phyloP scores from a whole-genome alignment of 2,113 vertebrate genomes.

The Psilopsiagon aymara region DNA sequence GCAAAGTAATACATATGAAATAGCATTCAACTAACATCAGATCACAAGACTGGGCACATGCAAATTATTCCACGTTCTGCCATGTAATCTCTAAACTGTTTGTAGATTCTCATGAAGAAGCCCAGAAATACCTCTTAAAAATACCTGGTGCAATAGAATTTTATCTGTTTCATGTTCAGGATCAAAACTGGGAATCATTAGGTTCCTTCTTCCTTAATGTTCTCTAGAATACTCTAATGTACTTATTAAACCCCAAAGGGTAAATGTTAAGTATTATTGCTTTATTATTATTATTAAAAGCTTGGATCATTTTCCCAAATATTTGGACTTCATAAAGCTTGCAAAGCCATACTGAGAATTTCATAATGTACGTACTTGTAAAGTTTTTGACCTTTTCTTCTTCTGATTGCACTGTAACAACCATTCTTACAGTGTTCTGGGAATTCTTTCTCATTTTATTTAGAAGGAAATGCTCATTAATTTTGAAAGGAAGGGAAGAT shows the following conservation, averaged over 20 bases:
- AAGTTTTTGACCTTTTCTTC: constrained; percentile 20
- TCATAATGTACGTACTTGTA: neutral
- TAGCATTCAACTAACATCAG: neutral
- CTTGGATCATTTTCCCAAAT: constrained; percentile 6
- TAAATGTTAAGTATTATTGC: constrained; percentile 14
- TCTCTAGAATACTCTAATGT: neutral
- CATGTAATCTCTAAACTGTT: neutral
- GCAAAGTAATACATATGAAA: neutral
- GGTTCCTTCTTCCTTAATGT: neutral
- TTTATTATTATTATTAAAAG: constrained; percentile 15
- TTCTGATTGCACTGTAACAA: neutral
- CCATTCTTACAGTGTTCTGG: neutral
- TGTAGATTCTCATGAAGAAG: neutral
- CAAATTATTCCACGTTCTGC: neutral
- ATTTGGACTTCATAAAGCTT: neutral
- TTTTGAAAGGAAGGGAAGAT: neutral
- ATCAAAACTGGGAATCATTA: constrained; percentile 13
- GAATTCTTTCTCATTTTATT: constrained; percentile 37
- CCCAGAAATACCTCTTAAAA: neutral
- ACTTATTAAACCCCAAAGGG: neutral
- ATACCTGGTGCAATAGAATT: neutral
- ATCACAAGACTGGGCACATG: neutral
- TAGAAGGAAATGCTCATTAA: neutral
- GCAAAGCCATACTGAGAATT: constrained; percentile 16
- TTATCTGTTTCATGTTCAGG: constrained; percentile 48